phyloP scores from a whole-genome alignment of 1,140 invertebrate genomes.

The Drosophila auraria region DNA sequence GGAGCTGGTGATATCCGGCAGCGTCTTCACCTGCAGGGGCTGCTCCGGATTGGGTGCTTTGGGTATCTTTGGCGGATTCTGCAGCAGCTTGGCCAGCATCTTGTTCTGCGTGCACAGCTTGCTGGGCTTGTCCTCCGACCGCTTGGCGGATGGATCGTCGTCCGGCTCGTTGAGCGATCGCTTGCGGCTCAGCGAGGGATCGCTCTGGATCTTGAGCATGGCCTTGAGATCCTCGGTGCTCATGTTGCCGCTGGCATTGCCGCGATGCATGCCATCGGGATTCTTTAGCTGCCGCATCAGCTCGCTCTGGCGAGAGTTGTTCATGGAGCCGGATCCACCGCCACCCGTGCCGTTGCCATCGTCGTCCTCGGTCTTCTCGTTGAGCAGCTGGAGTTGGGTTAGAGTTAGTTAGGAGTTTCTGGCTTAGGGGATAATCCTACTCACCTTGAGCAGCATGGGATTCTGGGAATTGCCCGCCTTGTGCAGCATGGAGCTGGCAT shows the following conservation, averaged over 20 bases:
- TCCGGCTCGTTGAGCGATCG: slow-evolving; percentile 89
- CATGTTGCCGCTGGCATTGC: slow-evolving; percentile 62
- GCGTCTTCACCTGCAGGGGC: slow-evolving; percentile 86
- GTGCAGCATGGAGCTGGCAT: slow-evolving; percentile 48
- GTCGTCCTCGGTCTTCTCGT: slow-evolving; percentile 93
- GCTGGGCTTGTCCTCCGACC: slow-evolving; percentile 87
- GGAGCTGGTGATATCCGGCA: slow-evolving; percentile 88
- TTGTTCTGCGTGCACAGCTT: slow-evolving; percentile 93
- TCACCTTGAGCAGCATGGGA: slow-evolving; percentile 92
- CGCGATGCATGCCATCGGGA: slow-evolving; percentile 88
- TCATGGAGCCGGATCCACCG: slow-evolving; percentile 25
- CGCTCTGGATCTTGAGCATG: slow-evolving; percentile 86
- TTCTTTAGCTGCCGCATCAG: slow-evolving; percentile 92
- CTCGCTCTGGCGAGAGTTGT: slow-evolving; percentile 89
- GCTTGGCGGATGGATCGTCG: slow-evolving; percentile 86
- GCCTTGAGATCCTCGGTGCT: slow-evolving; percentile 84
- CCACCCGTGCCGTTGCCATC: slow-evolving; percentile 85
- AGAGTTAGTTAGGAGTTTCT: neutral
- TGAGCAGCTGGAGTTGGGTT: slow-evolving; percentile 88
- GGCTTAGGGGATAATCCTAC: neutral
- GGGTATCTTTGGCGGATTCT: slow-evolving; percentile 89
- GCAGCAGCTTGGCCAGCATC: slow-evolving; percentile 93
- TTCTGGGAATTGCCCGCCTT: slow-evolving; percentile 79
- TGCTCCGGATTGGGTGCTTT: slow-evolving; percentile 89
- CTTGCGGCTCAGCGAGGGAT: slow-evolving; percentile 87